phyloP scores from a whole-genome alignment of 2,888 invertebrate species.

The Molorchus minor region DNA sequence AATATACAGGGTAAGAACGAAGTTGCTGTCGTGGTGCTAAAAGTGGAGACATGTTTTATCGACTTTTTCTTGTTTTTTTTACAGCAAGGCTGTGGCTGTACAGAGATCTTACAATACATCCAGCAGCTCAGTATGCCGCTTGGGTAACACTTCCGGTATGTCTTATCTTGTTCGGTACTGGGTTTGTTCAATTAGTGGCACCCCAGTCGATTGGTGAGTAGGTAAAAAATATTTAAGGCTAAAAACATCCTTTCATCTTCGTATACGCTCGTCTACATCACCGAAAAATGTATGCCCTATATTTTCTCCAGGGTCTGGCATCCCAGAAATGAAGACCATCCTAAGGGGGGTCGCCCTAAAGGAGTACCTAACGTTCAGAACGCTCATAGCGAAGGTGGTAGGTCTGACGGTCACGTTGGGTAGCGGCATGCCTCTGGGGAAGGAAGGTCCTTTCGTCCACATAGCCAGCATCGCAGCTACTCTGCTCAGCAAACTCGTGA shows the following conservation, averaged over 20 bases:
- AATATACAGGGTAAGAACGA: too few relatives aligned
- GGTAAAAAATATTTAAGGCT: too few relatives aligned
- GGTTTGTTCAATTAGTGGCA: constrained; percentile 94
- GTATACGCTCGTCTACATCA: not conserved
- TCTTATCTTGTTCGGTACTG: constrained; percentile 92
- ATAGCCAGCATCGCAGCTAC: constrained; percentile 97
- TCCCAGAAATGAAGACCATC: constrained; percentile 99
- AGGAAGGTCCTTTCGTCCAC: constrained; percentile 99
- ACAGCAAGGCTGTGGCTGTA: constrained; percentile 92
- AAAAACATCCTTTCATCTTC: not conserved
- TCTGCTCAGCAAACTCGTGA: constrained; percentile 89
- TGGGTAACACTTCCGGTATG: constrained; percentile 94
- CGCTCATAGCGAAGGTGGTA: constrained; percentile 91
- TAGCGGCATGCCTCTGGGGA: constrained; percentile 95
- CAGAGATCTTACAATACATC: constrained; percentile 83
- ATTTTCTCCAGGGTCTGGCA: constrained; percentile 85
- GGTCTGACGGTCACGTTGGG: constrained; percentile 95
- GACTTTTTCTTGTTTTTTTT: constrained; percentile 49
- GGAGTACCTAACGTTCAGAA: constrained; percentile 95
- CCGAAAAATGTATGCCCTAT: not conserved
- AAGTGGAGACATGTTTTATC: too few relatives aligned
- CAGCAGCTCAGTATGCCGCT: constrained; percentile 87
- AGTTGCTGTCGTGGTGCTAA: too few relatives aligned
- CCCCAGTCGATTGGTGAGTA: constrained; percentile 92
- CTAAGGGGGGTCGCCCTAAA: constrained; percentile 94